Evolutionary conservation across 1,140 invertebrate species (phyloP).

Genomic region (Atta colombica): DNA sequence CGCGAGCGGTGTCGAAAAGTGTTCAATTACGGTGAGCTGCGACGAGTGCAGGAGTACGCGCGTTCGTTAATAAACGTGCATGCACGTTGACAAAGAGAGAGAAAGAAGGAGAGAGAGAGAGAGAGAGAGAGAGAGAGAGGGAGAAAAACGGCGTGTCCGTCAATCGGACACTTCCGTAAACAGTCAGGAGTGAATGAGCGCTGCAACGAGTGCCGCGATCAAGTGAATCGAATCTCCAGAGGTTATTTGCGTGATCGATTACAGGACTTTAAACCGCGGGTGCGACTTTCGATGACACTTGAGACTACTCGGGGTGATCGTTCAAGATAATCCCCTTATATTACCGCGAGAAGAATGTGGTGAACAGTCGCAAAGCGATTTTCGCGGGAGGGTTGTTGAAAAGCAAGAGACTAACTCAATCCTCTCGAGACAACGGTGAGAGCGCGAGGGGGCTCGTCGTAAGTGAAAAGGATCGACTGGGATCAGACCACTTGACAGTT

Average conservation of each 20-base stretch:
- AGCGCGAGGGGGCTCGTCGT: neutral
- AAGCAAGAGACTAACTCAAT: neutral
- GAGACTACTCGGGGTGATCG: neutral
- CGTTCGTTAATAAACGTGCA: neutral
- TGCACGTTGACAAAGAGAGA: slow-evolving; percentile 1
- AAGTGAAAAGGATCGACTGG: slow-evolving; percentile 24
- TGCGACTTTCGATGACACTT: slow-evolving; percentile 18
- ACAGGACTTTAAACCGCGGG: neutral
- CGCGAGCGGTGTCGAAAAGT: slow-evolving; percentile 46
- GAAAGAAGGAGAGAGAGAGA: neutral
- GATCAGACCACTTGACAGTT: slow-evolving; percentile 19
- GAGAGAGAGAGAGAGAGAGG: neutral
- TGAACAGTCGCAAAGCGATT: neutral
- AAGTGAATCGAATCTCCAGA: slow-evolving; percentile 14
- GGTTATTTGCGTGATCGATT: slow-evolving; percentile 16
- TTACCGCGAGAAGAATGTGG: neutral
- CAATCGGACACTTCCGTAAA: slow-evolving; percentile 28
- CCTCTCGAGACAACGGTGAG: neutral
- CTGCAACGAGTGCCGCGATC: neutral
- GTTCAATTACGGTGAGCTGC: slow-evolving; percentile 7
- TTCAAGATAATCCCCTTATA: slow-evolving; percentile 5
- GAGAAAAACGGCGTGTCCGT: neutral
- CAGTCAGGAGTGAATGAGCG: slow-evolving; percentile 36
- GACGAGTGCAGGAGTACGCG: neutral
- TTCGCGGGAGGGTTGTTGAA: neutral